Evolutionary conservation across 1,140 invertebrate genomes (phyloP).

Genomic region (Dryas iulia): DNA sequence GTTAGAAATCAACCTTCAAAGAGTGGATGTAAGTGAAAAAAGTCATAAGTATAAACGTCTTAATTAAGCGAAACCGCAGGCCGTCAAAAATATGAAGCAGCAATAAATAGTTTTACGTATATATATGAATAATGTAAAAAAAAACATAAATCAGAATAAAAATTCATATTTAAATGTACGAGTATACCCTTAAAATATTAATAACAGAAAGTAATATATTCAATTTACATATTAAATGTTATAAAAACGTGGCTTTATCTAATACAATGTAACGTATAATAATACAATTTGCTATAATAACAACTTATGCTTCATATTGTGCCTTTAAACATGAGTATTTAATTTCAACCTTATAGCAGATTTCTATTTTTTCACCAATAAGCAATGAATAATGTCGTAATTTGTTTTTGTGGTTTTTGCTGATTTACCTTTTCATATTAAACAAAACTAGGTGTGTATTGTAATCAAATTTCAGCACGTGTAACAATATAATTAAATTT

Average conservation of each 20-base stretch:
- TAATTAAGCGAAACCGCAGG: no score
- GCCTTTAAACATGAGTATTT: neutral
- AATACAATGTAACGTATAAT: neutral
- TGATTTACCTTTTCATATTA: conserved; percentile 5
- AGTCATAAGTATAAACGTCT: no score
- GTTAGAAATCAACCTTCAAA: no score
- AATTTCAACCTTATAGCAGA: neutral
- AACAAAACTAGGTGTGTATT: neutral
- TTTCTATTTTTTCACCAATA: neutral
- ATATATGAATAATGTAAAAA: no score
- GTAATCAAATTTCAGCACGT: neutral
- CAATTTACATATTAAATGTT: neutral
- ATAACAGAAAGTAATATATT: no score
- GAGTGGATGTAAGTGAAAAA: no score
- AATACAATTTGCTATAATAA: neutral
- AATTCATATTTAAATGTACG: no score
- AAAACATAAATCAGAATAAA: no score
- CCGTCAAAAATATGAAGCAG: no score
- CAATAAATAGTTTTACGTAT: no score
- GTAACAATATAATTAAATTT: neutral
- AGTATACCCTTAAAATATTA: no score
- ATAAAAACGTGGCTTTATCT: neutral
- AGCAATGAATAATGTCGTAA: conserved; percentile 6
- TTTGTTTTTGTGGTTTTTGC: conserved; percentile 9
- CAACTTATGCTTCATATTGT: neutral